phyloP scores from a whole-genome alignment of 2,113 vertebrate species.

The Myanophis thanlyinensis region DNA sequence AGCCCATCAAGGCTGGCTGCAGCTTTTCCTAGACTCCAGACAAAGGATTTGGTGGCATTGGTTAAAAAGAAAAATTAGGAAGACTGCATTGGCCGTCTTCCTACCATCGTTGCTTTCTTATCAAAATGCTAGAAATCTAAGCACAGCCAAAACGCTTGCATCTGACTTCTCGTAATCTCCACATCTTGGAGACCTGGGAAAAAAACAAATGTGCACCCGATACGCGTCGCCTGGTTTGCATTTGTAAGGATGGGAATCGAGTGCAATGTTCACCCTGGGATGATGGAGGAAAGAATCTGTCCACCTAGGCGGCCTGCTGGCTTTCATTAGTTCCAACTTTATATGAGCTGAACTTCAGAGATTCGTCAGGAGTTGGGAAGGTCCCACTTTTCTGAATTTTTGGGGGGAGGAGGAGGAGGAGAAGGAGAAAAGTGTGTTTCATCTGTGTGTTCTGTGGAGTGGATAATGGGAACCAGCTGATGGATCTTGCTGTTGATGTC shows the following conservation, averaged over 20 bases:
- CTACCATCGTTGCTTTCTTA: not conserved
- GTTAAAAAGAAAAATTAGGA: not conserved
- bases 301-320: slow-evolving; percentile 23
- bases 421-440: slow-evolving; percentile 37
- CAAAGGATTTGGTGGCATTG: not conserved
- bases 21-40: not conserved
- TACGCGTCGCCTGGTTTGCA: not conserved
- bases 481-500: slow-evolving; percentile 58
- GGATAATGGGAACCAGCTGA: slow-evolving; percentile 69
- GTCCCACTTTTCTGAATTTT: slow-evolving; percentile 58
- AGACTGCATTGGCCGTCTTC: too few relatives aligned
- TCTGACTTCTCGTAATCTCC: not conserved
- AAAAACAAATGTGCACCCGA: not conserved
- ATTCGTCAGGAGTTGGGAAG: slow-evolving; percentile 58
- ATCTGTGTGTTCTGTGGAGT: slow-evolving; percentile 67
- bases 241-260: not conserved
- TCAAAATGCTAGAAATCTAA: not conserved
- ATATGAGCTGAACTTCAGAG: slow-evolving; percentile 65
- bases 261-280: not conserved
- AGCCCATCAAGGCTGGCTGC: not conserved
- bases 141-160: fast-evolving
- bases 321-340: slow-evolving; percentile 63
- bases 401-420: slow-evolving; percentile 37
- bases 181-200: not conserved
- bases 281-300: slow-evolving; percentile 15